These are phyloP conservation scores for Baccha elongata DNA, from an alignment of 2,888 invertebrate species.

Conservation along the genomic window DNA sequence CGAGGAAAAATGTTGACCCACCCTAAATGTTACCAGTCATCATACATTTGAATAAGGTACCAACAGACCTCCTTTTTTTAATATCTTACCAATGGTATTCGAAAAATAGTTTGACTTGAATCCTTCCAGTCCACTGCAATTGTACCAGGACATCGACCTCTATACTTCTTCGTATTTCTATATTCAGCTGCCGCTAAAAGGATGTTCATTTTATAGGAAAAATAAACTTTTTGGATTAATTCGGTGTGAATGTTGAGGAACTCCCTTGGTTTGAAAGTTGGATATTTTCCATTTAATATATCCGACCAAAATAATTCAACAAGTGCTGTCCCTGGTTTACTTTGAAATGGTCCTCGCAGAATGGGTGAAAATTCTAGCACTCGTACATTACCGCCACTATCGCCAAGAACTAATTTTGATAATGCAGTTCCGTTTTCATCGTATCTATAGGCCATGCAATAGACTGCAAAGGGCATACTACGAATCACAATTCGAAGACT, in stretches of 20 bases:
- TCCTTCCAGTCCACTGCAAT: conserved; percentile 77
- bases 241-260: conserved; percentile 85
- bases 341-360: conserved; percentile 88
- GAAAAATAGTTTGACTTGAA: conserved; percentile 77
- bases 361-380: conserved; percentile 86
- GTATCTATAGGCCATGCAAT: conserved; percentile 79
- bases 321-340: conserved; percentile 85
- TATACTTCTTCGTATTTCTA: conserved; percentile 79
- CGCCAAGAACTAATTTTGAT: conserved; percentile 87
- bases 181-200: conserved; percentile 88
- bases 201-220: conserved; percentile 86
- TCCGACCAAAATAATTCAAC: conserved; percentile 85
- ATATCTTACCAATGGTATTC: conserved; percentile 77
- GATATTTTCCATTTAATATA: conserved; percentile 83
- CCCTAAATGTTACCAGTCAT: too few relatives aligned
- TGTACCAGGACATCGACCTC: conserved; percentile 79
- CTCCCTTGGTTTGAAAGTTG: conserved; percentile 84
- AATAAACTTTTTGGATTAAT: conserved; percentile 88
- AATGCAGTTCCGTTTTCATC: conserved; percentile 75
- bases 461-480: conserved; percentile 82
- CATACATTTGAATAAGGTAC: too few relatives aligned
- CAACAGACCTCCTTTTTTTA: too few relatives aligned
- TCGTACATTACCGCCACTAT: conserved; percentile 88
- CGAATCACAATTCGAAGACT: conserved; percentile 88
- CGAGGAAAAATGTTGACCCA: conserved; percentile 86